phyloP scores from a whole-genome alignment of 1,140 invertebrate genomes.

The Drosophila littoralis region DNA sequence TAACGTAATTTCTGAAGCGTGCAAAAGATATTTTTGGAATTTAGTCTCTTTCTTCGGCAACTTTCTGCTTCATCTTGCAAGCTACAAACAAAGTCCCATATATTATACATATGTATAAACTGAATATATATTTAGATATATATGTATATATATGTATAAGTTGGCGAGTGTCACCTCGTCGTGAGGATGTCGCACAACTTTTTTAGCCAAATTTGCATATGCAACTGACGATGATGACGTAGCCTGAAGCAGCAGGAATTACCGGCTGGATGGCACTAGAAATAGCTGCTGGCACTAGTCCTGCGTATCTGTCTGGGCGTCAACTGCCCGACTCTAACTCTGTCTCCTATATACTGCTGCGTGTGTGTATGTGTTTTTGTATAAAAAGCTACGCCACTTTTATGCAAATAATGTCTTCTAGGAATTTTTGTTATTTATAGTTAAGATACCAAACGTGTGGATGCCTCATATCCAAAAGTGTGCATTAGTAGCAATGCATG shows the following conservation, averaged over 20 bases:
- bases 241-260: conserved; percentile 59
- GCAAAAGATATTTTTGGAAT: conserved; percentile 81
- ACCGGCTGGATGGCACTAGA: conserved; percentile 43
- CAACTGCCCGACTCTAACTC: conserved; percentile 21
- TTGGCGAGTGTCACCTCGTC: conserved; percentile 43
- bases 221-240: conserved; percentile 76
- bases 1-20: conserved; percentile 83
- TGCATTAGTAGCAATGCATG: conserved; percentile 59
- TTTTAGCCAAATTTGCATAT: conserved; percentile 80
- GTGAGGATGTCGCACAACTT: conserved; percentile 73
- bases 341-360: background rate
- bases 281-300: conserved; percentile 57
- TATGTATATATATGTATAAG: conserved; percentile 16
- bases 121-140: conserved; percentile 15
- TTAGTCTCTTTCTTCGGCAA: conserved; percentile 55
- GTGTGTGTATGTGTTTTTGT: conserved; percentile 15
- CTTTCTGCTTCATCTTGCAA: conserved; percentile 75
- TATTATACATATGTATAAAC: conserved; percentile 14
- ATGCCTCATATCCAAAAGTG: conserved; percentile 72
- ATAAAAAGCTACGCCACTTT: conserved; percentile 73
- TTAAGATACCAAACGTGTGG: conserved; percentile 81
- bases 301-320: conserved; percentile 22
- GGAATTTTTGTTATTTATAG: conserved; percentile 83
- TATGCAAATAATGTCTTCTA: conserved; percentile 82
- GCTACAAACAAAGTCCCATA: conserved; percentile 44